These are phyloP conservation scores for Rhynchotus rufescens DNA, from an alignment of 2,797 vertebrate species.

Conservation along the genomic window DNA sequence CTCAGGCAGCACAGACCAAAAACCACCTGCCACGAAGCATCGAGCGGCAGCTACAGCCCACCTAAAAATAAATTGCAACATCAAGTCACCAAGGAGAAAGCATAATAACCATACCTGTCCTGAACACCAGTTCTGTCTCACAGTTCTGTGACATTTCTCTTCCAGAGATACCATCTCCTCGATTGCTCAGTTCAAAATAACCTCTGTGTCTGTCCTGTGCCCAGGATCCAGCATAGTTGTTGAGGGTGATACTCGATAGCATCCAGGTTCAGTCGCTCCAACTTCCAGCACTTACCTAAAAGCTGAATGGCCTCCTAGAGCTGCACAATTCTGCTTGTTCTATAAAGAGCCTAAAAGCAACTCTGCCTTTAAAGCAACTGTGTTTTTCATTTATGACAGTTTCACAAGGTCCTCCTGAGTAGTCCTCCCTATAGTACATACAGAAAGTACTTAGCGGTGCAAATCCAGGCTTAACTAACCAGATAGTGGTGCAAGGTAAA, in stretches of 20 bases:
- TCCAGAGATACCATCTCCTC: not conserved
- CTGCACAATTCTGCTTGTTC: not conserved
- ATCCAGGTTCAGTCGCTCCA: not conserved
- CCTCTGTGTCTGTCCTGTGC: not conserved
- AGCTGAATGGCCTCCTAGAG: not conserved
- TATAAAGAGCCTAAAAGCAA: not conserved
- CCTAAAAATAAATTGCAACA: not conserved
- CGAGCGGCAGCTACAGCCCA: not conserved
- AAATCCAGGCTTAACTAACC: not conserved
- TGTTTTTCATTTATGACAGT: too few relatives aligned
- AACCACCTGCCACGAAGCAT: not conserved
- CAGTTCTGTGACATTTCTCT: not conserved
- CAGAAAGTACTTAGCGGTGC: not conserved
- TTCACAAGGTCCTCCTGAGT: too few relatives aligned
- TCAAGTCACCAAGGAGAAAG: not conserved
- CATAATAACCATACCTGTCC: not conserved
- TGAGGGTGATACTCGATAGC: not conserved
- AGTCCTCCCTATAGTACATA: not conserved
- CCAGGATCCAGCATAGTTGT: rapidly evolving
- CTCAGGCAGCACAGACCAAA: not conserved
- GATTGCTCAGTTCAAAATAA: not conserved
- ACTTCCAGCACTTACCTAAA: not conserved
- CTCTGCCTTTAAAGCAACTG: too few relatives aligned
- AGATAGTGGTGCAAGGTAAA: not conserved
- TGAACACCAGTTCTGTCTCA: not conserved